Conservation (phyloP, 2,113 vertebrate genomes). For the Varanus salvator region DNA sequence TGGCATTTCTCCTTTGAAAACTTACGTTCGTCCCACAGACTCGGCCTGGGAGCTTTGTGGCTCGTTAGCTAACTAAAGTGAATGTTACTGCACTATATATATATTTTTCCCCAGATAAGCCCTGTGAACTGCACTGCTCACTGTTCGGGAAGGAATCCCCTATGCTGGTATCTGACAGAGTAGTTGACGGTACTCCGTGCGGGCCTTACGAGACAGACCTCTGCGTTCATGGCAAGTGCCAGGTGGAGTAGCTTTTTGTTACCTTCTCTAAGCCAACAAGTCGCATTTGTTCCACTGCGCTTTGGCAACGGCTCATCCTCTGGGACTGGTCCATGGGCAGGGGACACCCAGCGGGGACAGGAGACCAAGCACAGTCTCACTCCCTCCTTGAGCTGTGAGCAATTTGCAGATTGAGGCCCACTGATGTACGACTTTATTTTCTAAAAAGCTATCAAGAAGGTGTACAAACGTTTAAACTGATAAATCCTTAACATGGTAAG, state of each 20-base stretch:
- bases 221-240: conserved; percentile 94
- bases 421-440: no score
- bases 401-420: no score
- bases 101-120: conserved; percentile 83
- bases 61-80: neutral
- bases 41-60: neutral
- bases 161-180: conserved; percentile 86
- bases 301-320: neutral
- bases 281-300: neutral
- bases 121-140: conserved; percentile 91
- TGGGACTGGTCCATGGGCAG: neutral
- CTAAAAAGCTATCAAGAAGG: no score
- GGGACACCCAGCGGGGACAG: no score
- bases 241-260: conserved; percentile 80
- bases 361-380: no score
- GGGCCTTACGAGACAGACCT: conserved; percentile 94
- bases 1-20: neutral
- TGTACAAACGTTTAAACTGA: no score
- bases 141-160: conserved; percentile 87
- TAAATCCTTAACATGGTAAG: no score
- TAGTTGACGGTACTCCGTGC: conserved; percentile 94
- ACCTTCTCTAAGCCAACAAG: conserved; percentile 13
- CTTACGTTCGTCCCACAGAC: neutral
- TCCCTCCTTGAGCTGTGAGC: no score
- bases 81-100: neutral